Percentiles rank a stretch among this genome's conserved stretches.
Conservation (phyloP, 2,797 vertebrate genomes). For the Tenualosa ilisha region DNA sequence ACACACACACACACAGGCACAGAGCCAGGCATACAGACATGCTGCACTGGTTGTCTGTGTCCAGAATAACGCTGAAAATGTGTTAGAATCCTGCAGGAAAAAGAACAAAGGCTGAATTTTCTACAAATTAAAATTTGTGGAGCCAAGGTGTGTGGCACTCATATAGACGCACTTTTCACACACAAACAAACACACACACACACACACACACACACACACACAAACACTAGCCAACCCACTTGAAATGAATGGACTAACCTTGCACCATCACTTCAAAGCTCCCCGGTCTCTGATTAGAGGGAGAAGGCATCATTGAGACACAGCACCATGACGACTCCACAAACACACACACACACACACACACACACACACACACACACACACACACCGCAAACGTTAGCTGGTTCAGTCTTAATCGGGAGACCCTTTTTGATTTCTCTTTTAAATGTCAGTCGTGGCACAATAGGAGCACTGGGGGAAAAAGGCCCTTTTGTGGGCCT, state of each 20-base stretch:
- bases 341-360: constrained; percentile 31
- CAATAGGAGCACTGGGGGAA: constrained; percentile 69
- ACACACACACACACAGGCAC: neutral
- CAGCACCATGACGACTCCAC: neutral
- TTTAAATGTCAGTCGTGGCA: constrained; percentile 73
- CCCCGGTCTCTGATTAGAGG: neutral
- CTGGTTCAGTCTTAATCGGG: constrained; percentile 38
- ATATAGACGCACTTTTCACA: no score
- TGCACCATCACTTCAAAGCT: constrained; percentile 55
- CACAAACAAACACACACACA: neutral
- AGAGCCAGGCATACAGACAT: neutral
- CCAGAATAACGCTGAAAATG: no score
- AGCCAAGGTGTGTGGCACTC: no score
- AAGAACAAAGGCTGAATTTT: no score
- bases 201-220: constrained; percentile 24
- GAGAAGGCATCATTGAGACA: neutral
- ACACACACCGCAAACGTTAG: neutral
- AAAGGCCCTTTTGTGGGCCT: constrained; percentile 75
- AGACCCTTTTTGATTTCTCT: constrained; percentile 60
- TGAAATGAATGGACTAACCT: constrained; percentile 40
- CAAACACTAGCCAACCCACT: constrained; percentile 24
- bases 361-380: constrained; percentile 4
- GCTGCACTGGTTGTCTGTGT: no score
- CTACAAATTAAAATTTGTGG: no score
- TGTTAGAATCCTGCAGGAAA: no score